Evolutionary conservation across 2,797 vertebrate species (phyloP), one percentile per base, ranked within the genome.

Genomic region (Sebastes taczanowskii): DNA sequence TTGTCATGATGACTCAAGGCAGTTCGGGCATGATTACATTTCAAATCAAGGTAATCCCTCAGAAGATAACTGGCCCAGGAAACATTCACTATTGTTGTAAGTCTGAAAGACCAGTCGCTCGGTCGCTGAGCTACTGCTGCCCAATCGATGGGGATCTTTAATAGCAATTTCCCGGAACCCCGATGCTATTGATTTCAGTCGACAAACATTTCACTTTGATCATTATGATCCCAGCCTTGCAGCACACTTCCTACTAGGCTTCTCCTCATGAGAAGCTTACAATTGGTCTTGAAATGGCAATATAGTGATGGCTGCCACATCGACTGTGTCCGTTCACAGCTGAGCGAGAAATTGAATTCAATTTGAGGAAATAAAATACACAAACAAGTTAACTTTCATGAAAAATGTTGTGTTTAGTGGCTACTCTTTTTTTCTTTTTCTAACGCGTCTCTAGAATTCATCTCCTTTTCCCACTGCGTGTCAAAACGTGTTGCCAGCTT

Each of bases 131-230:
- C 86, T 77, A 71, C 88, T 90, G 86, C 81, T 71, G 72, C 74
- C 74, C 73, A 89, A 93, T 94, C 93, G 82, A 94, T 94, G 71
- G 27, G 64, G 77, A 91, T 94, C 92, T 94, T 94, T 95, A 91
- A 94, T 92, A 91, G 91, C 90, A 93, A 94, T 95, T 95, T 95
- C 92, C 90, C 91, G 91, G 86, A 90, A 90, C 86, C 91, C 87
- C 60, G 74, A 91, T 89, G 90, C 76, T 92, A 95, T 94, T 92
- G 94, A 95, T 95, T 92, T 91, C 81, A 86, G 87, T 93, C 86
- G 16, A 92, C 93, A 94, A 94, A 93, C 92, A 92, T 95, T 94
- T 94, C 89, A 89, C 93, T 94, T 92, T 93, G 92, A 95, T 94
- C 90, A 93, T 93, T 94, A 91, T 93, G 91, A 94, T 92, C 88